Percentiles rank a stretch among this genome's conserved stretches.
Evolutionary conservation across 2,888 invertebrate genomes (phyloP).

Genomic region (Boloria selene): DNA sequence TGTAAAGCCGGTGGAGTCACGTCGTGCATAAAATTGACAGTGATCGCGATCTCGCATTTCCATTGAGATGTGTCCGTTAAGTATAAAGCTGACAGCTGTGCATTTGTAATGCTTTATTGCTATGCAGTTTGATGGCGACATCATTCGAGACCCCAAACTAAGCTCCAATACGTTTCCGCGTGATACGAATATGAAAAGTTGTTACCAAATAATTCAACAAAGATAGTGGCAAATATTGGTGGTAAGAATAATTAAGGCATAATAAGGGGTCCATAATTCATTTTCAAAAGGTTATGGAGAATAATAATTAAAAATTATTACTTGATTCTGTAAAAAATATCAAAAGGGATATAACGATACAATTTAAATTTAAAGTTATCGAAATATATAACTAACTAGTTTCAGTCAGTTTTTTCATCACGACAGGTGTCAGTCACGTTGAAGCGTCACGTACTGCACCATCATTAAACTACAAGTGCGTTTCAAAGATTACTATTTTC

Average conservation of each 20-base stretch:
- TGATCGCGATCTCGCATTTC: slow-evolving; percentile 48
- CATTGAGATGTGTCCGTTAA: slow-evolving; percentile 50
- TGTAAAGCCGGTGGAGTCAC: slow-evolving; percentile 48
- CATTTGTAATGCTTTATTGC: slow-evolving; percentile 41
- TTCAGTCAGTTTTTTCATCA: slow-evolving; percentile 40
- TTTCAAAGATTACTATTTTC: not conserved
- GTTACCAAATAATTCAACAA: not conserved
- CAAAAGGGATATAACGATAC: slow-evolving; percentile 9
- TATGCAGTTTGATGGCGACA: slow-evolving; percentile 34
- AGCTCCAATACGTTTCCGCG: not conserved
- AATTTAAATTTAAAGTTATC: slow-evolving; percentile 20
- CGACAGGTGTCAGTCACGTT: slow-evolving; percentile 62
- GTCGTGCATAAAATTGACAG: slow-evolving; percentile 51
- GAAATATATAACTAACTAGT: slow-evolving; percentile 34
- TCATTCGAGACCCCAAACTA: slow-evolving; percentile 15
- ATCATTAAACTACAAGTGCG: slow-evolving; percentile 24
- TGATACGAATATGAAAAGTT: not conserved
- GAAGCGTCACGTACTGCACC: slow-evolving; percentile 28
- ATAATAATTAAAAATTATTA: not conserved
- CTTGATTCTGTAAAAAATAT: slow-evolving; percentile 18
- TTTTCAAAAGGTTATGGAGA: not conserved
- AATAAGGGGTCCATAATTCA: not conserved
- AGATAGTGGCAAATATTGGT: not conserved
- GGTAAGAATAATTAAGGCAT: not conserved
- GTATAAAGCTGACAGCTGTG: slow-evolving; percentile 49